Conservation (phyloP, 2,797 vertebrate genomes). For the Oryzias dopingdopingensis region DNA sequence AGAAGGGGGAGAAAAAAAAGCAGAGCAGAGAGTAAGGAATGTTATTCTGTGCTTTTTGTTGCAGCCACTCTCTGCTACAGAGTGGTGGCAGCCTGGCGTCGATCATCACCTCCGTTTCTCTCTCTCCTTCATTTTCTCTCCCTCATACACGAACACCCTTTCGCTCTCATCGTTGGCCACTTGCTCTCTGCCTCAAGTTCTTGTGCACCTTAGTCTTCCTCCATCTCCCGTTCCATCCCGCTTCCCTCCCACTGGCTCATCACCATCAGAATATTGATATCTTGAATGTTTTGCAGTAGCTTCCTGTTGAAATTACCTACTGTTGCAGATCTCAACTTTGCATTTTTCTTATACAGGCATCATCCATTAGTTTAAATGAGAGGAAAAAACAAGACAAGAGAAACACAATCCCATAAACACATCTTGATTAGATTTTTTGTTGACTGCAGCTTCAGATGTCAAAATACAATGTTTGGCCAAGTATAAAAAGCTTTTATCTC, state of each 20-base stretch:
- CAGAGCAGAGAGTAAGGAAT: constrained; percentile 73
- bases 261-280: constrained; percentile 83
- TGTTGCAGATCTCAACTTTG: constrained; percentile 65
- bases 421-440: constrained; percentile 27
- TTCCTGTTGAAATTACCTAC: constrained; percentile 74
- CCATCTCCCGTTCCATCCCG: constrained; percentile 52
- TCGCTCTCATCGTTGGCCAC: constrained; percentile 86
- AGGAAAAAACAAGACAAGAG: constrained; percentile 10
- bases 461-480: constrained; percentile 17
- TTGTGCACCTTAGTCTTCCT: constrained; percentile 74
- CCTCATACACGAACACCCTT: constrained; percentile 67
- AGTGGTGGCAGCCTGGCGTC: constrained; percentile 98
- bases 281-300: constrained; percentile 76
- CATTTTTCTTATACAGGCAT: constrained; percentile 35
- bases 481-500: background rate
- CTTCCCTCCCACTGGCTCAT: constrained; percentile 66
- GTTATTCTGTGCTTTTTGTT: constrained; percentile 93
- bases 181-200: constrained; percentile 80
- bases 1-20: constrained; percentile 76
- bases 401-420: constrained; percentile 29
- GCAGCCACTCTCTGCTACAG: constrained; percentile 98
- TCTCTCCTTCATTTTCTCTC: constrained; percentile 82
- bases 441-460: constrained; percentile 9
- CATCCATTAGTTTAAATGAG: constrained; percentile 22
- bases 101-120: constrained; percentile 93